These are phyloP conservation scores for Talpa occidentalis DNA, from an alignment of 2,113 vertebrate species.

Conservation along the genomic window DNA sequence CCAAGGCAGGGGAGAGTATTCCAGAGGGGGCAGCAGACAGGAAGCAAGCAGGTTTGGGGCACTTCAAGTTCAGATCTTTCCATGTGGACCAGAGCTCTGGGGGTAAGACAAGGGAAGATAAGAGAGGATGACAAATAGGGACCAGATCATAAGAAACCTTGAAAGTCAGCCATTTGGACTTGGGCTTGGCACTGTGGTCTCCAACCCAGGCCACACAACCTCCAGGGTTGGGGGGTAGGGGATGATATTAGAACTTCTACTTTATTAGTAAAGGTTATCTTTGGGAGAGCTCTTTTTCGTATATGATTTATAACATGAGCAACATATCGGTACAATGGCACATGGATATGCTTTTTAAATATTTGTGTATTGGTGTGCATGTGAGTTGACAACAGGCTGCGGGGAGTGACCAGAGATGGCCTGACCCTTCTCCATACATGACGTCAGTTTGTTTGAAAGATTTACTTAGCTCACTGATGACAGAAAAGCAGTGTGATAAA, in stretches of 20 bases:
- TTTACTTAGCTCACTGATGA: not conserved
- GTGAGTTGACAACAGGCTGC: not conserved
- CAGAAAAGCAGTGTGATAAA: not conserved
- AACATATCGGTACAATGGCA: not conserved
- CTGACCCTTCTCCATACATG: not conserved
- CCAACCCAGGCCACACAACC: not conserved
- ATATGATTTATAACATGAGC: not conserved
- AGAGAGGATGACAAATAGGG: not conserved
- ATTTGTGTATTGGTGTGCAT: not conserved
- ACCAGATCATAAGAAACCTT: not conserved
- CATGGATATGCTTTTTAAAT: not conserved
- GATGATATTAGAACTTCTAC: not conserved
- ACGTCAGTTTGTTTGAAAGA: not conserved
- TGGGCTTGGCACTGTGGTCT: not conserved
- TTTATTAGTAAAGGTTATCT: not conserved
- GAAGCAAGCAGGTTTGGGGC: not conserved
- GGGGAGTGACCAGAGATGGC: not conserved
- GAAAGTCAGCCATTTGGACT: not conserved
- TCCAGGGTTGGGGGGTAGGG: not conserved
- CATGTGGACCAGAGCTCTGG: not conserved
- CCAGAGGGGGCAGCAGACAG: not conserved
- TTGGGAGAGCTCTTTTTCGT: not conserved
- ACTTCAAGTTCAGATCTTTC: not conserved
- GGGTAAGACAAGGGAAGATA: not conserved
- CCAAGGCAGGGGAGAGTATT: not conserved